Evolutionary conservation across 2,113 vertebrate species (phyloP).

Genomic region (Sinocyclocheilus rhinocerous): DNA sequence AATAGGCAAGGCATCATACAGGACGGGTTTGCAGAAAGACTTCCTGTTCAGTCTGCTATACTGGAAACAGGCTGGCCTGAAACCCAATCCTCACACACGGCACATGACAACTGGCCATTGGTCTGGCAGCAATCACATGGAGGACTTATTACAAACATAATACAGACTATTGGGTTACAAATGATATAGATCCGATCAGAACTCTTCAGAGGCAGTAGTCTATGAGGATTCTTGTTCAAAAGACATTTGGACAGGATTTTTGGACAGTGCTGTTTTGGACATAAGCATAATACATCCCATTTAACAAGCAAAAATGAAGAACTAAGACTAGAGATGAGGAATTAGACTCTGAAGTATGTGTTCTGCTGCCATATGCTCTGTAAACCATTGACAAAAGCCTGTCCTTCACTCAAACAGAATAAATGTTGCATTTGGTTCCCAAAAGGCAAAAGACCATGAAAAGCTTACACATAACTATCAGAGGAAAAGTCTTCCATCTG

Average conservation of each 20-base stretch:
- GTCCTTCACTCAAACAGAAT: neutral
- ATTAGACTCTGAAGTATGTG: too few relatives aligned
- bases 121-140: slow-evolving; percentile 13
- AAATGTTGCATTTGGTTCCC: slow-evolving; percentile 11
- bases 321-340: too few relatives aligned
- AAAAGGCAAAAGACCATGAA: slow-evolving; percentile 9
- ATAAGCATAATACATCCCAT: neutral
- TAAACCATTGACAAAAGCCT: neutral
- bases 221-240: too few relatives aligned
- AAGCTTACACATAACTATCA: slow-evolving; percentile 8
- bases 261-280: neutral
- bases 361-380: neutral
- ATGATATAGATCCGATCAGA: slow-evolving; percentile 22
- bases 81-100: slow-evolving; percentile 20
- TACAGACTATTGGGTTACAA: slow-evolving; percentile 63
- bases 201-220: neutral
- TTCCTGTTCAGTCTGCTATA: neutral
- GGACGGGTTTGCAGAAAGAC: neutral
- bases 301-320: neutral
- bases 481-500: slow-evolving; percentile 12
- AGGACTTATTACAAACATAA: slow-evolving; percentile 61
- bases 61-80: neutral
- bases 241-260: neutral
- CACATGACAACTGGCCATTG: slow-evolving; percentile 32
- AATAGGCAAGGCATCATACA: neutral